Percentiles rank a stretch among this genome's conserved stretches.
Evolutionary conservation across 2,888 invertebrate genomes (phyloP).

Genomic region (Antheraea yamamai): DNA sequence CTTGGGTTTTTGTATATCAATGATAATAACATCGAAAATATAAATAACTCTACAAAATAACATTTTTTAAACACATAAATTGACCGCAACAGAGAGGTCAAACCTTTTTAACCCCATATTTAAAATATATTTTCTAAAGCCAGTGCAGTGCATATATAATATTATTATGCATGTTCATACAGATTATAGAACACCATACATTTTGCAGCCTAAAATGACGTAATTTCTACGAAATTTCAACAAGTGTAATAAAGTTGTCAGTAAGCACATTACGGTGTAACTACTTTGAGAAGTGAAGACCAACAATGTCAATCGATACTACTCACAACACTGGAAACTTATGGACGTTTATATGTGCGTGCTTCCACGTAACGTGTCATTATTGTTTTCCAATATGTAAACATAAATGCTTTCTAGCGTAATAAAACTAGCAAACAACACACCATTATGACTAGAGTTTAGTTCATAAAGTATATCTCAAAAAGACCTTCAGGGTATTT

Average conservation of each 20-base stretch:
- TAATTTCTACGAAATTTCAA: neutral
- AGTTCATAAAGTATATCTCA: neutral
- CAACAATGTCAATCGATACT: neutral
- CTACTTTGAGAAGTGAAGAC: neutral
- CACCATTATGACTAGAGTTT: neutral
- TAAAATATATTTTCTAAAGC: neutral
- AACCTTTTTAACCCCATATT: neutral
- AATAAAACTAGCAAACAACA: neutral
- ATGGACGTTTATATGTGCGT: neutral
- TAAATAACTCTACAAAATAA: neutral
- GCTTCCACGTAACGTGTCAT: neutral
- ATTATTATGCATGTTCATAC: neutral
- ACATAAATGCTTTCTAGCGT: neutral
- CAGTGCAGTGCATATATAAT: neutral
- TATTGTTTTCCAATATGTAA: constrained; percentile 1
- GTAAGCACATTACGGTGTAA: neutral
- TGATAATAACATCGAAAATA: too few species aligned
- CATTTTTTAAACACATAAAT: neutral
- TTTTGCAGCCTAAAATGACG: neutral
- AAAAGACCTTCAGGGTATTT: neutral
- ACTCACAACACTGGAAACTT: neutral
- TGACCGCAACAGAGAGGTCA: neutral
- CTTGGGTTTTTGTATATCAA: too few species aligned
- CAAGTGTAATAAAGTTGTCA: neutral
- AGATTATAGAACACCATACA: neutral